Evolutionary conservation across 2,113 vertebrate genomes (phyloP).

Genomic region (Pituophis catenifer): DNA sequence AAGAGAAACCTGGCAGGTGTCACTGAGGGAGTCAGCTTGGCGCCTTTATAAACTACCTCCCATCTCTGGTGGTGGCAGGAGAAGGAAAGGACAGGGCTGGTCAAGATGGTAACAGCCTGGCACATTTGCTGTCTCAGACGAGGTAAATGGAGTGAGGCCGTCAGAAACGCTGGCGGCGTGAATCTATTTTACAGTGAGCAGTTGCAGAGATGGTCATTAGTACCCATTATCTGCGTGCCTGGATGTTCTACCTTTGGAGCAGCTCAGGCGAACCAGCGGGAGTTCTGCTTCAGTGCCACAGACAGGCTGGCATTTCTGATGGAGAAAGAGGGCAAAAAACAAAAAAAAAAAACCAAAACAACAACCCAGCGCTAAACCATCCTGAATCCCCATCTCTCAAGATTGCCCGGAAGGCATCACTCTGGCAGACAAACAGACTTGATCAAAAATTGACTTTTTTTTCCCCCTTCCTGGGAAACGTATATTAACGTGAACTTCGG

Average conservation of each 20-base stretch:
- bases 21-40: background rate
- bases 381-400: background rate
- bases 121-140: background rate
- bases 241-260: constrained; percentile 8
- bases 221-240: constrained; percentile 17
- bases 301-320: background rate
- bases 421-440: background rate
- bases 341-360: too few relatives aligned
- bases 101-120: background rate
- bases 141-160: constrained; percentile 22
- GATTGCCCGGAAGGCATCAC: background rate
- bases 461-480: background rate
- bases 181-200: constrained; percentile 14
- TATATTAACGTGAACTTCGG: background rate
- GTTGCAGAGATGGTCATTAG: constrained; percentile 15
- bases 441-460: background rate
- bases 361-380: background rate
- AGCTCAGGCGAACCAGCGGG: background rate
- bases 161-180: constrained; percentile 2
- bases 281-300: background rate
- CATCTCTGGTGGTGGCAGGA: background rate
- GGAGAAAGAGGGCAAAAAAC: background rate
- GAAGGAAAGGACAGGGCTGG: background rate
- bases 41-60: background rate
- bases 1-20: background rate